Evolutionary conservation across 2,113 vertebrate species (phyloP), one percentile per base, ranked within the genome.

Genomic region (Marmota monax): DNA sequence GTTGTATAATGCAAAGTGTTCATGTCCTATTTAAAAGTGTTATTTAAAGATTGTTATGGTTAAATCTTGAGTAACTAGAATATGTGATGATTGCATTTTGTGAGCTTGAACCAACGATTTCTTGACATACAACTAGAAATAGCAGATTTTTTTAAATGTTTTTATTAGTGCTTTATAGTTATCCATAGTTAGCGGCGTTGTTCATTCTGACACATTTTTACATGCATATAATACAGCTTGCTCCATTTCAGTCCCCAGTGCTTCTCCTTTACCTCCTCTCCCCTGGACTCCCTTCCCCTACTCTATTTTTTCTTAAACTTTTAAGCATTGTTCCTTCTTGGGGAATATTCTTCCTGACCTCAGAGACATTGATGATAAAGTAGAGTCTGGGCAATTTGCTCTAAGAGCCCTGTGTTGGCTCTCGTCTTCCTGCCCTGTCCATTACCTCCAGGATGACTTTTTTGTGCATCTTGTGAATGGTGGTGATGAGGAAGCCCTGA

Each of bases 11-110:
- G 69, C 25, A 76, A 77, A 61, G 7, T 6, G 1, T 18, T 25
- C 76, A 6, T 72, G 8, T 77, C 87, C 84, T 42, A 70, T 48
- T 86, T 39, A 84, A 87, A 88, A 0, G 27, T 39, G 27, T 25
- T 58, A 4, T n/a, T 90, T 72, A 61, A 80, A 77, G 42, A 82
- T 53, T 79, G 17, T 51, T 29, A 4, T 4, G 23, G 39, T 32
- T 94, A 63, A 73, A 63, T 73, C 25, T 93, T 39, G 45, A 67
- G 39, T 72, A 73, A 73, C 89, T 56, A 69, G 84, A 89, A 91
- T 82, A 70, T 70, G 20, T 95, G 92, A 78, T 0, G 0, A 76
- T 23, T 7, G 22, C 17, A 16, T 84, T 84, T 76, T 90, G 63
- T 85, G 78, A 93, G 29, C 48, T 39, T 10, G 1, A 70, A 13